Percentiles rank a stretch among this genome's conserved stretches.
These are phyloP conservation scores for Eretmocerus hayati DNA, from an alignment of 2,888 invertebrate genomes.

Conservation along the genomic window DNA sequence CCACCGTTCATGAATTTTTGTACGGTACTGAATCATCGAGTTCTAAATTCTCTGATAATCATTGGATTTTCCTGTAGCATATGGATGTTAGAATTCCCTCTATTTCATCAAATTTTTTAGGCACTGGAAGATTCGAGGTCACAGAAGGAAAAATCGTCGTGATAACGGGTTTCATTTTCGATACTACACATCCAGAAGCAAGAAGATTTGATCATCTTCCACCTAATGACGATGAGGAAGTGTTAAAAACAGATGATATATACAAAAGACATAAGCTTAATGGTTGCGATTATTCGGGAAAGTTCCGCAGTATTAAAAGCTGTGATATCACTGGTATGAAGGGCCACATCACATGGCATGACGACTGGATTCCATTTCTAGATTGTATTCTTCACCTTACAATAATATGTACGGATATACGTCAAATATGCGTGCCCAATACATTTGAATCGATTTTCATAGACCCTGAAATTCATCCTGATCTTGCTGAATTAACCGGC, in stretches of 20 bases:
- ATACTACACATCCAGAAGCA: constrained; percentile 47
- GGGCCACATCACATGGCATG: constrained; percentile 51
- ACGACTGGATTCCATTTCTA: constrained; percentile 63
- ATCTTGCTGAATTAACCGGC: no score
- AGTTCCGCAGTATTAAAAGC: constrained; percentile 49
- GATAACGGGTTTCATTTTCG: constrained; percentile 62
- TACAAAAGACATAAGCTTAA: constrained; percentile 49
- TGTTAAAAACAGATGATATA: constrained; percentile 38
- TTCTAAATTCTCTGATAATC: not conserved
- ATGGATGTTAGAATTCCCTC: no score
- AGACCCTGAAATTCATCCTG: no score
- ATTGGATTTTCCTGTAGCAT: no score
- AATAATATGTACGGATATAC: constrained; percentile 46
- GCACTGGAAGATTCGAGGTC: constrained; percentile 50
- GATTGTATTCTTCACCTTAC: constrained; percentile 63
- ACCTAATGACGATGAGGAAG: constrained; percentile 22
- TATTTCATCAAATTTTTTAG: no score
- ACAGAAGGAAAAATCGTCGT: constrained; percentile 63
- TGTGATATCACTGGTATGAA: constrained; percentile 44
- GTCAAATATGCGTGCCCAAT: constrained; percentile 54
- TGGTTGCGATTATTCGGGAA: constrained; percentile 51
- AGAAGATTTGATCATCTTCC: constrained; percentile 32
- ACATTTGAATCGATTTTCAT: no score
- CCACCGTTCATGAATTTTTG: no score
- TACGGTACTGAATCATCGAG: no score